Evolutionary conservation across 2,888 invertebrate species (phyloP), one percentile per base, ranked within the genome.

Genomic region (Latrodectus elegans): DNA sequence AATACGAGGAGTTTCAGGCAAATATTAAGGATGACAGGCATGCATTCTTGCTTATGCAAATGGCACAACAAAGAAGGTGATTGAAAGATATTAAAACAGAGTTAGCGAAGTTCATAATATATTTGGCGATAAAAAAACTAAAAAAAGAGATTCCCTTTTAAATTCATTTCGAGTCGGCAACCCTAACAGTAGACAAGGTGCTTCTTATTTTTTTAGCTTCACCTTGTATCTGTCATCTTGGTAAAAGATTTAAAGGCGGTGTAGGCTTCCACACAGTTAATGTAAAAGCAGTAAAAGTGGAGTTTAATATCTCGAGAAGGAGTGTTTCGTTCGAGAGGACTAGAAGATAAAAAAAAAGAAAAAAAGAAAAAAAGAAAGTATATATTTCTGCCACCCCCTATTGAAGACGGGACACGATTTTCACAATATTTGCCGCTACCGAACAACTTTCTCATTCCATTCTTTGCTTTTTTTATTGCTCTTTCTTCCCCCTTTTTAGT

Each of bases 181-280:
- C 22, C 22, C 22, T 22, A 22, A 22, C 22, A 22, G 22, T 22
- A 10, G 9, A 52, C 38, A 73, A 81, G 64, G 81, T 74, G 81
- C 67, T 26, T 67, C 65, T 60, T 71, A 17, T 83, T 51, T 26
- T 38, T 15, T 51, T 49, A 64, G 10, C 60, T 70, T 75, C 60
- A 65, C 73, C 84, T 65, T 84, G 55, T 55, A 74, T 52, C 84
- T 84, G 84, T 84, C 84, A 84, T 51, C 78, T 55, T 53, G 68
- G 60, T 55, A 55, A 26, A 78, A 84, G 84, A 84, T 84, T 84
- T 84, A 84, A 51, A 68, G 49, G 68, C 73, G 84, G 73, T 22
- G 49, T 60, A 55, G 73, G 84, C 84, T 84, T 79, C 84, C 26
- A 74, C 84, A 60, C 72, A 53, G 60, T 78, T 84, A 79, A 84